Evolutionary conservation across 2,888 invertebrate species (phyloP).

Genomic region (Leucophenga maculata): DNA sequence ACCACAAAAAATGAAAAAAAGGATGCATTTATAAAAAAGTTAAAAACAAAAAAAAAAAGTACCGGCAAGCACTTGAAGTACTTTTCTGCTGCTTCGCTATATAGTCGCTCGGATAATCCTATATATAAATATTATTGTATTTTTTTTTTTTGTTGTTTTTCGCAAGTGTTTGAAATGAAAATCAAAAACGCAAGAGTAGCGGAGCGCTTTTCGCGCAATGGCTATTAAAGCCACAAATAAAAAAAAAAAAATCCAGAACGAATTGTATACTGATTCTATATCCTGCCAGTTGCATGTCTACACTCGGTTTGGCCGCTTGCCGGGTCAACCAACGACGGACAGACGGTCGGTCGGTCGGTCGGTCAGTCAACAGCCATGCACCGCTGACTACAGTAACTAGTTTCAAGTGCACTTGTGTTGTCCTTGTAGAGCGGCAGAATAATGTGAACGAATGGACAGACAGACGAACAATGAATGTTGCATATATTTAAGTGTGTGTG

Average conservation of each 20-base stretch:
- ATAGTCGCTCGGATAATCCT: no score
- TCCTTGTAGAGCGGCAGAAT: constrained; percentile 17
- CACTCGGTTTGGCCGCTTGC: background rate
- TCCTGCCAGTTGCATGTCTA: background rate
- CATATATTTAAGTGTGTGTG: no score
- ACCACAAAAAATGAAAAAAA: constrained; percentile 43
- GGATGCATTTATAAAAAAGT: background rate
- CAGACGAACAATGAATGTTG: background rate
- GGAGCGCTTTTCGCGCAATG: constrained; percentile 36
- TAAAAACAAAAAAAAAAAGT: constrained; percentile 8
- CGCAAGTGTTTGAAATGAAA: constrained; percentile 16
- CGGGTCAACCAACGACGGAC: background rate
- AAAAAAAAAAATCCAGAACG: constrained; percentile 15
- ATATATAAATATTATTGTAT: background rate
- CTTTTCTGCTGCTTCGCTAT: background rate
- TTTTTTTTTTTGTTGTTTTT: background rate
- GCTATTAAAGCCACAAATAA: constrained; percentile 47
- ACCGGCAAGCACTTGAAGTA: constrained; percentile 25
- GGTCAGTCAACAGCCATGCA: constrained; percentile 27
- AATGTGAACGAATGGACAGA: background rate
- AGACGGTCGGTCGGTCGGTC: background rate
- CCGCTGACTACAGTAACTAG: constrained; percentile 51
- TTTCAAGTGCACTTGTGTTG: constrained; percentile 50
- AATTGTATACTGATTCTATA: background rate
- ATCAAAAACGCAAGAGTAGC: constrained; percentile 28